These are phyloP conservation scores for Porites rus DNA, from an alignment of 92 coral and sea anemone genomes.

Conservation along the genomic window DNA sequence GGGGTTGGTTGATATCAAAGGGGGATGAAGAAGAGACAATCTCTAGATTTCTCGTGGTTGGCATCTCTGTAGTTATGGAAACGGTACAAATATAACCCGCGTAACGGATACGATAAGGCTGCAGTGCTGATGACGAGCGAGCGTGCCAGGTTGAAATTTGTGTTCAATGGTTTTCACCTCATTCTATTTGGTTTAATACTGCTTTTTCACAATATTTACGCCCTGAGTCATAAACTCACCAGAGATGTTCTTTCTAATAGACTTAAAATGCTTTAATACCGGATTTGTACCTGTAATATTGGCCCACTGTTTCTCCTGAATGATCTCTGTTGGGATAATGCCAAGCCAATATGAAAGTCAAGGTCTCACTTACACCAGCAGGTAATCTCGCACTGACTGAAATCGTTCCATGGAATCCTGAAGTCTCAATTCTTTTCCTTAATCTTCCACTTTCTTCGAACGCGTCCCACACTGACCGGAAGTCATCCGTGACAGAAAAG, in stretches of 20 bases:
- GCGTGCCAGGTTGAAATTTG: not conserved
- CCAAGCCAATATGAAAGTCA: slow-evolving; percentile 89
- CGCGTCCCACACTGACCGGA: slow-evolving; percentile 72
- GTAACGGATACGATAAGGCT: too few relatives aligned
- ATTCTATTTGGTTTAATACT: not conserved
- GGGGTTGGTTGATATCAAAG: too few relatives aligned
- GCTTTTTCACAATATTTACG: not conserved
- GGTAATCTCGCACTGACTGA: slow-evolving; percentile 76
- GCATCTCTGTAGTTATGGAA: too few relatives aligned
- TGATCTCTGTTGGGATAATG: slow-evolving; percentile 92
- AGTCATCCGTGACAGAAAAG: slow-evolving; percentile 79
- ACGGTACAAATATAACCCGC: too few relatives aligned
- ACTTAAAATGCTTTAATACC: not conserved
- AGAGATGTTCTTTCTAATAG: too few relatives aligned
- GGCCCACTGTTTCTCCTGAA: slow-evolving; percentile 78
- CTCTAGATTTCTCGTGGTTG: too few relatives aligned
- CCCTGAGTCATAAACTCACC: not conserved
- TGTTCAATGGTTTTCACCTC: not conserved
- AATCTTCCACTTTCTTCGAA: slow-evolving; percentile 71
- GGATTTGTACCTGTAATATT: slow-evolving; percentile 73
- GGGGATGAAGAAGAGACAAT: too few relatives aligned
- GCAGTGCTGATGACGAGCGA: too few relatives aligned
- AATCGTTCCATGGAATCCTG: slow-evolving; percentile 86
- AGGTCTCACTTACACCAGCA: slow-evolving; percentile 79
- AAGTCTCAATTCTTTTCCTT: slow-evolving; percentile 44